Conservation (phyloP, 2,888 invertebrate genomes). For the Deilephila porcellus region DNA sequence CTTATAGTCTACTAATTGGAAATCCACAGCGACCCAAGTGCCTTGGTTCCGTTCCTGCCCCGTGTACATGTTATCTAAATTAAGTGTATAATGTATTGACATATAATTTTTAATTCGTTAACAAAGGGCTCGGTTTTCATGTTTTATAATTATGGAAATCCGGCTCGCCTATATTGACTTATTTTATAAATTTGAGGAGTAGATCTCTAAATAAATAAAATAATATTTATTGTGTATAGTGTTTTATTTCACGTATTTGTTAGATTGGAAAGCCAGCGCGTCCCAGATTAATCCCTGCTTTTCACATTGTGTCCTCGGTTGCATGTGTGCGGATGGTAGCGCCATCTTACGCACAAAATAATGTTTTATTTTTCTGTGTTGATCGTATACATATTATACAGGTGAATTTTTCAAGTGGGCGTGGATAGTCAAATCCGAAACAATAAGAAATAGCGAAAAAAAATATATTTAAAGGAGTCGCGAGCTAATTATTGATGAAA, state of each 20-base stretch:
- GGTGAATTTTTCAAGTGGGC: too few species aligned
- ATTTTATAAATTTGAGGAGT: constrained; percentile 58
- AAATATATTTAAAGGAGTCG: too few species aligned
- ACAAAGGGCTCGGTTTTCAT: constrained; percentile 38
- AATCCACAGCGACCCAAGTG: constrained; percentile 25
- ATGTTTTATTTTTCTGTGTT: too few species aligned
- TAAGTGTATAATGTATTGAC: constrained; percentile 48
- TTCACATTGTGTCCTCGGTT: too few species aligned
- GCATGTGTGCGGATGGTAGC: too few species aligned
- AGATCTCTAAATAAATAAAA: constrained; percentile 63
- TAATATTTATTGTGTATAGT: constrained; percentile 54
- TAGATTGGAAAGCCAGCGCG: too few species aligned
- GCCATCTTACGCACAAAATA: too few species aligned
- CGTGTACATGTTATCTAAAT: constrained; percentile 47
- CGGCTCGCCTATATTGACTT: constrained; percentile 37
- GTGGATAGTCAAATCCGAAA: too few species aligned
- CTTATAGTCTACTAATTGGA: constrained; percentile 29
- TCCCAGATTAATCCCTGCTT: neutral
- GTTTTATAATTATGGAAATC: constrained; percentile 38
- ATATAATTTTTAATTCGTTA: constrained; percentile 43
- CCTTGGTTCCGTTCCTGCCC: neutral
- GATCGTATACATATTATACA: too few species aligned
- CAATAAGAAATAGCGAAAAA: too few species aligned
- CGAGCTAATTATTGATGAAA: too few species aligned
- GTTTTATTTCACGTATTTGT: constrained; percentile 32